Evolutionary conservation across 2,113 vertebrate genomes (phyloP).

Genomic region (Tragelaphus scriptus): DNA sequence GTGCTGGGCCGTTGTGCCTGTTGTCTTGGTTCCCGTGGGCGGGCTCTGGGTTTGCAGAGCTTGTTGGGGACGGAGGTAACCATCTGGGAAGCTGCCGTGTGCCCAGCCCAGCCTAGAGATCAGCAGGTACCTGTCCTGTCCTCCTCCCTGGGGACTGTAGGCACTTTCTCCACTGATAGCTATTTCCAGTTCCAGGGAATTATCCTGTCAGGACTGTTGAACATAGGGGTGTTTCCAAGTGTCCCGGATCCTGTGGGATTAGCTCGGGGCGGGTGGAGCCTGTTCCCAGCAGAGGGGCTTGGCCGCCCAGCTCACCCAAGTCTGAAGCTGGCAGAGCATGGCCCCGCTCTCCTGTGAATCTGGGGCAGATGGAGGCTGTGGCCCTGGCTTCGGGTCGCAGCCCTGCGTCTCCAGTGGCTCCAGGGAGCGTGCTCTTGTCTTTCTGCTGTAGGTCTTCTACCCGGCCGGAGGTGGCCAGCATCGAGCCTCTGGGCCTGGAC

Average conservation of each 20-base stretch:
- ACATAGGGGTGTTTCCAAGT: neutral
- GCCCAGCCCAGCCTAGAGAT: neutral
- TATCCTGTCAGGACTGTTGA: accelerated
- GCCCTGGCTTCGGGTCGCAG: neutral
- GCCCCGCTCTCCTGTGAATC: neutral
- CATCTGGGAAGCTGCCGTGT: neutral
- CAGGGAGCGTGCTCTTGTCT: neutral
- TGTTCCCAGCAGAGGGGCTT: neutral
- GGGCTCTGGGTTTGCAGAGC: neutral
- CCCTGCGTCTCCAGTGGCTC: neutral
- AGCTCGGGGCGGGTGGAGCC: accelerated
- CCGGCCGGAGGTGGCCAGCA: conserved; percentile 93
- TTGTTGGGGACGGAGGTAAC: neutral
- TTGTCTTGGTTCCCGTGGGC: too few species aligned
- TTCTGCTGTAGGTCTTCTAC: conserved; percentile 86
- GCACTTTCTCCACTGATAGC: neutral
- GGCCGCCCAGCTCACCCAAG: neutral
- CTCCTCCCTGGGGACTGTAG: neutral
- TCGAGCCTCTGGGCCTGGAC: conserved; percentile 82
- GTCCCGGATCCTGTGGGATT: neutral
- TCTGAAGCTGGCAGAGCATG: neutral
- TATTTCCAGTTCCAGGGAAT: too few species aligned
- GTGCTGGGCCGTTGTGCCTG: neutral
- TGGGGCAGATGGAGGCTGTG: neutral
- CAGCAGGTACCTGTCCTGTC: accelerated